A percentile compares a stretch with the other conserved stretches of the same genome.
Evolutionary conservation across 1,140 invertebrate species (phyloP).

Genomic region (Drosophila micromelanica): DNA sequence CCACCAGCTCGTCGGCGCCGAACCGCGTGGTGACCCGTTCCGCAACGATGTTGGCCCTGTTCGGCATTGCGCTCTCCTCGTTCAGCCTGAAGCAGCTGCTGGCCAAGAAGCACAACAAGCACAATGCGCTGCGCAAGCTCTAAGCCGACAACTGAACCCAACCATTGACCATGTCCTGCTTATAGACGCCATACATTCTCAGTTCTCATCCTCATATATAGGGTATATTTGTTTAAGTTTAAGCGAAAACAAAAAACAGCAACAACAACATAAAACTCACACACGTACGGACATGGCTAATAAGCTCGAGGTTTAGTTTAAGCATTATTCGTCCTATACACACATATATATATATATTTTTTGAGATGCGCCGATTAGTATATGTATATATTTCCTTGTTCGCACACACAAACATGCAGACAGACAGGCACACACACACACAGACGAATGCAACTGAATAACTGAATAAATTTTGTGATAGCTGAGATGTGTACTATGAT

Average conservation of each 20-base stretch:
- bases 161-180: slow-evolving; percentile 32
- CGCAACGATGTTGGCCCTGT: slow-evolving; percentile 85
- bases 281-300: slow-evolving; percentile 27
- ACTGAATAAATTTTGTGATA: slow-evolving; percentile 48
- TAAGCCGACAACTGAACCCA: slow-evolving; percentile 27
- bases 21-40: slow-evolving; percentile 86
- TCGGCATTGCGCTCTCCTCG: slow-evolving; percentile 86
- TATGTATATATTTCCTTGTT: slow-evolving; percentile 34
- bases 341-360: slow-evolving; percentile 9
- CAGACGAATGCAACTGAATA: slow-evolving; percentile 7
- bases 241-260: slow-evolving; percentile 27
- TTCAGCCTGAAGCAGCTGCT: slow-evolving; percentile 88
- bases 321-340: slow-evolving; percentile 5
- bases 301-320: background rate
- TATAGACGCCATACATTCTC: slow-evolving; percentile 2
- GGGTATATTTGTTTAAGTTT: slow-evolving; percentile 74
- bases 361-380: slow-evolving; percentile 14
- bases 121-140: slow-evolving; percentile 68
- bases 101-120: slow-evolving; percentile 74
- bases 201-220: slow-evolving; percentile 22
- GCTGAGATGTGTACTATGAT: slow-evolving; percentile 33
- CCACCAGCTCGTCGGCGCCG: slow-evolving; percentile 80
- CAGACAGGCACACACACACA: slow-evolving; percentile 8
- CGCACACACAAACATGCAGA: slow-evolving; percentile 13
- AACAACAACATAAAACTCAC: slow-evolving; percentile 9